A percentile compares a stretch with the other conserved stretches of the same genome.
Conservation (phyloP, 2,113 vertebrate species). For the Serranochromis macrocephalus region DNA sequence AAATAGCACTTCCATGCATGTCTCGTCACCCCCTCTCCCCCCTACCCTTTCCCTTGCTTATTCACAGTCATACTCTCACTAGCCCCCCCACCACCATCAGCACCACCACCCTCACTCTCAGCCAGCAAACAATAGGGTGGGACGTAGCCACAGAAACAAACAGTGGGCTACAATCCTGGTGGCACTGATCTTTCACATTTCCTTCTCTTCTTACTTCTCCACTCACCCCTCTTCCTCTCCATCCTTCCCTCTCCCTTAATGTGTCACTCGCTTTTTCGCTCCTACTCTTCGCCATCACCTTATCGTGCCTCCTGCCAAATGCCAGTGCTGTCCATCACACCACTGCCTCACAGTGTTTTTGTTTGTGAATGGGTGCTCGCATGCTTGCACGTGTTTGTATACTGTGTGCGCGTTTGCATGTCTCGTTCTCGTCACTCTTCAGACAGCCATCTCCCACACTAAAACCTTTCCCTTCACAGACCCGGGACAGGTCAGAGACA, state of each 20-base stretch:
- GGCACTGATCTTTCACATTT: slow-evolving; percentile 44
- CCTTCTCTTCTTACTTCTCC: background rate
- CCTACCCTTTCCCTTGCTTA: slow-evolving; percentile 27
- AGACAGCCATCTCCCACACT: slow-evolving; percentile 45
- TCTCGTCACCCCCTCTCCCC: slow-evolving; percentile 24
- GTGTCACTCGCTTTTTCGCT: slow-evolving; percentile 22
- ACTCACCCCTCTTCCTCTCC: background rate
- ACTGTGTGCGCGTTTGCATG: background rate
- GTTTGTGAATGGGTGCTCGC: background rate
- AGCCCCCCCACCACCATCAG: background rate
- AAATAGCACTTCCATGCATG: slow-evolving; percentile 65
- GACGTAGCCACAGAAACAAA: slow-evolving; percentile 46
- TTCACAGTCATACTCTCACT: slow-evolving; percentile 42
- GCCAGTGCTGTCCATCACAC: slow-evolving; percentile 66
- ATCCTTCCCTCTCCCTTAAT: background rate
- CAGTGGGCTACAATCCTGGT: slow-evolving; percentile 19
- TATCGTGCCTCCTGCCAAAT: slow-evolving; percentile 63
- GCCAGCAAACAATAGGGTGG: slow-evolving; percentile 38
- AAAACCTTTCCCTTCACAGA: slow-evolving; percentile 33
- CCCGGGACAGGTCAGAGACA: slow-evolving; percentile 37
- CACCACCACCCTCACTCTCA: background rate
- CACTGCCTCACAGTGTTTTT: slow-evolving; percentile 7
- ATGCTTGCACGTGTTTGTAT: background rate
- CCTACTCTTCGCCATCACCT: slow-evolving; percentile 40
- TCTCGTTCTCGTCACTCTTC: slow-evolving; percentile 2